Base-by-base conservation (phyloP, 2,888 invertebrate species). In the Yponomeuta plumbellus region DNA sequence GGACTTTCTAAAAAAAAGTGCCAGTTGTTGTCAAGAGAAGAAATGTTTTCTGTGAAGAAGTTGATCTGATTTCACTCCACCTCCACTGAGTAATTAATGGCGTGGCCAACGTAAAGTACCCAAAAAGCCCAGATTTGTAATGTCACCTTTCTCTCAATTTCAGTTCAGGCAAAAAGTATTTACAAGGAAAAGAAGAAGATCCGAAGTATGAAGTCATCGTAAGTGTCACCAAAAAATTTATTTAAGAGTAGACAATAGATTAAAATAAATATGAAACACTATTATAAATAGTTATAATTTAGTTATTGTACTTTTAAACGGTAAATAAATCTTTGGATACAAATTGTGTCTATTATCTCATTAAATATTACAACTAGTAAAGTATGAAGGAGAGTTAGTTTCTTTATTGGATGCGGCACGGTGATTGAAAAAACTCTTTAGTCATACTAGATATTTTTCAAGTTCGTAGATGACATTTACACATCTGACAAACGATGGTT, bases 101-200 rank as follows among this genome's bases (percentile, higher is more conserved):
- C 6, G 8, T 34, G 8, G 34, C 34, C 8, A 34, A 8, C 26
- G 4, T 0, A 34, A 34, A 10, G 34, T 8, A 34, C 34, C 34
- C 8, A 34, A 34, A 34, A 34, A 34, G 34, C 8, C 34, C 34
- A 17, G 17, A 0, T 4, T 4, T 17, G 21, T 59, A 10, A 22
- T 59, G 22, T 59, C 21, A 59, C 13, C 13, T 59, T 59, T 61
- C 34, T 34, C 34, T 34, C 34, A 8, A 34, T 94, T 94, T 71
- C 92, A 97, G 97, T 97, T 77, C 95, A 94, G 74, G 73, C 82
- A 26, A 79, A 83, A 58, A 83, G 88, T 67, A 66, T 91, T 4
- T 91, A 91, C 71, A 85, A 92, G 74, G 97, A 97, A 80, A 92
- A 92, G 74, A 96, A 95, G 83, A 96, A 94, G 84, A 92, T 97